Conservation (phyloP, 2,888 invertebrate species). For the Liopterus haemorrhoidalis region DNA sequence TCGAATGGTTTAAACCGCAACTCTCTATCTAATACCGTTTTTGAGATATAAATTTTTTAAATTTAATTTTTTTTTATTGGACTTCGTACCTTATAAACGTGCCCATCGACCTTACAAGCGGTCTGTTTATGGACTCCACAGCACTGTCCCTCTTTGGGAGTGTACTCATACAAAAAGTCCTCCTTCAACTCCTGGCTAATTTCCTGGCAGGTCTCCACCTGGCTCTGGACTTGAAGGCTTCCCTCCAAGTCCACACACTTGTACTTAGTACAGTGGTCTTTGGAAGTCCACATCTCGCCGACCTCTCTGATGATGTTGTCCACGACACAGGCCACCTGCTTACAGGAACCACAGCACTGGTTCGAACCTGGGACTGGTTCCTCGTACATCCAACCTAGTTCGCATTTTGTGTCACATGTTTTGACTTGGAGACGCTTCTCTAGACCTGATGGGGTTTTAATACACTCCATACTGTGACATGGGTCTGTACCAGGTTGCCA, state of each 20-base stretch:
- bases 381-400: conserved; percentile 53
- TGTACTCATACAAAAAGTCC: conserved; percentile 51
- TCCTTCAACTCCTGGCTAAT: conserved; percentile 44
- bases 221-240: conserved; percentile 53
- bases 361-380: conserved; percentile 40
- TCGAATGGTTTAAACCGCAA: too few relatives aligned
- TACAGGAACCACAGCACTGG: conserved; percentile 62
- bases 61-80: too few relatives aligned
- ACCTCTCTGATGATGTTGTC: conserved; percentile 47
- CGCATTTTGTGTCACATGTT: conserved; percentile 50
- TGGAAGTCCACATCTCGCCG: conserved; percentile 55
- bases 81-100: conserved; percentile 48
- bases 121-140: conserved; percentile 51
- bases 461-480: conserved; percentile 37
- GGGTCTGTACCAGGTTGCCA: conserved; percentile 38
- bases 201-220: conserved; percentile 50
- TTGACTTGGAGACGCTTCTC: conserved; percentile 42
- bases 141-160: conserved; percentile 50
- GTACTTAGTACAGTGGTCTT: conserved; percentile 58
- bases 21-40: too few relatives aligned
- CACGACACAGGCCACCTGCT: conserved; percentile 55
- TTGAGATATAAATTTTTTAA: too few relatives aligned
- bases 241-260: conserved; percentile 46
- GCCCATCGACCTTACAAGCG: conserved; percentile 51
- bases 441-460: conserved; percentile 29